phyloP scores from a whole-genome alignment of 2,888 invertebrate genomes.

The Agrotis segetum region DNA sequence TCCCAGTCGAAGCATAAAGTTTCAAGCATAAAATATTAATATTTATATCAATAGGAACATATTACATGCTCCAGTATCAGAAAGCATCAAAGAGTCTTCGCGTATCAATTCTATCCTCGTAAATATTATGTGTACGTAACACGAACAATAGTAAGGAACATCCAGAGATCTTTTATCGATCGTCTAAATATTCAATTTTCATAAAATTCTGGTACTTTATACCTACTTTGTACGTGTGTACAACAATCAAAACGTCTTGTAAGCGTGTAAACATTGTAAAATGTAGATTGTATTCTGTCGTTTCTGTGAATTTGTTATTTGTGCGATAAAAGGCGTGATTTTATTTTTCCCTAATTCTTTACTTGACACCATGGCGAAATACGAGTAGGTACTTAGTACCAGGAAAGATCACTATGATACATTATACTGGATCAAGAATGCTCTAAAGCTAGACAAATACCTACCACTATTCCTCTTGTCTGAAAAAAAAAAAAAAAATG shows the following conservation, averaged over 20 bases:
- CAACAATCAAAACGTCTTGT: conserved; percentile 51
- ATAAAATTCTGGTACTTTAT: conserved; percentile 52
- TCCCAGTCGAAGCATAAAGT: conserved; percentile 20
- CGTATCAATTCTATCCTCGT: conserved; percentile 57
- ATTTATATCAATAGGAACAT: conserved; percentile 25
- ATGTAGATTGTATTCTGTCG: conserved; percentile 63
- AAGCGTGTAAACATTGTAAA: conserved; percentile 66
- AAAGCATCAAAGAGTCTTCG: conserved; percentile 53
- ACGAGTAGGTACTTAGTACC: too few relatives aligned
- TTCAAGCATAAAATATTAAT: conserved; percentile 45
- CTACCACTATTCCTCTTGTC: too few relatives aligned
- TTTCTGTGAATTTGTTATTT: conserved; percentile 28
- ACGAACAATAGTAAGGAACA: conserved; percentile 44
- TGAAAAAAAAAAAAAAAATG: too few relatives aligned
- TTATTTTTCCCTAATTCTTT: too few relatives aligned
- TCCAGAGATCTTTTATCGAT: conserved; percentile 60
- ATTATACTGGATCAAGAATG: too few relatives aligned
- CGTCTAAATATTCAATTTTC: conserved; percentile 56
- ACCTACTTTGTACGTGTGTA: conserved; percentile 26
- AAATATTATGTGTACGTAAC: conserved; percentile 61
- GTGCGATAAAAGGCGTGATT: conserved; percentile 6
- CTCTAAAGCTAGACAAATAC: too few relatives aligned
- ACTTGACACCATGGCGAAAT: too few relatives aligned
- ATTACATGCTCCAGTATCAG: conserved; percentile 27
- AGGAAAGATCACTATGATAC: too few relatives aligned